Evolutionary conservation across 2,888 invertebrate species (phyloP), one percentile per base, ranked within the genome.

Genomic region (Pteria penguin): DNA sequence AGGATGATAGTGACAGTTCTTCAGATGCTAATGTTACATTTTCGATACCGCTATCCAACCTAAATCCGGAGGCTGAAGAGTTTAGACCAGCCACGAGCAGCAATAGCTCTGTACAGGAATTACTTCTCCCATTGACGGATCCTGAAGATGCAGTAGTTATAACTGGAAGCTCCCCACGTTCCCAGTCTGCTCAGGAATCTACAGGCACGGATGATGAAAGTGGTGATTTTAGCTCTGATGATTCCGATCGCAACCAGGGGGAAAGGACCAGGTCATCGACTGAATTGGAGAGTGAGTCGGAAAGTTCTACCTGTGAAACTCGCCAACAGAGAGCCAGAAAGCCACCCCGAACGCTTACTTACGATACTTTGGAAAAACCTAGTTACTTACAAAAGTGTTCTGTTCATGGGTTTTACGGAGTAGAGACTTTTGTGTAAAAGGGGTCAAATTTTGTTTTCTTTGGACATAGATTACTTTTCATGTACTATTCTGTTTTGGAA

Each of bases 311-410:
- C 27, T 29, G 22, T 31, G 18, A 54, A 26, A 11, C 29, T 26
- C 36, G 45, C 24, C 24, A 22, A 65, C 27, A 36, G 22, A 36
- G 65, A 36, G 52, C 32, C 5, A 14, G 60, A 33, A n/a, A 29
- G 27, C 29, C 32, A 26, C 57, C 72, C 5, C 31, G 14, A 57
- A 63, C 31, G 55, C 33, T 72, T 3, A 57, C 72, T n/a, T 63
- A 72, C 65, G 63, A 72, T 33, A 52, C n/a, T 5, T 33, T 63
- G 22, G 72, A 65, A 11, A 24, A 72, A 18, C 72, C 62, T 14
- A 70, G 33, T 14, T n/a, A n/a, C n/a, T 27, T 63, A 5, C 27
- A 31, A 27, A 60, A 60, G 31, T 60, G 60, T 60, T 60, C 60
- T 29, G 60, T 60, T 8, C 27, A 31, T 27, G 8, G 60, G 60